These are phyloP conservation scores for Cariama cristata DNA, from an alignment of 2,113 vertebrate species.

Conservation along the genomic window DNA sequence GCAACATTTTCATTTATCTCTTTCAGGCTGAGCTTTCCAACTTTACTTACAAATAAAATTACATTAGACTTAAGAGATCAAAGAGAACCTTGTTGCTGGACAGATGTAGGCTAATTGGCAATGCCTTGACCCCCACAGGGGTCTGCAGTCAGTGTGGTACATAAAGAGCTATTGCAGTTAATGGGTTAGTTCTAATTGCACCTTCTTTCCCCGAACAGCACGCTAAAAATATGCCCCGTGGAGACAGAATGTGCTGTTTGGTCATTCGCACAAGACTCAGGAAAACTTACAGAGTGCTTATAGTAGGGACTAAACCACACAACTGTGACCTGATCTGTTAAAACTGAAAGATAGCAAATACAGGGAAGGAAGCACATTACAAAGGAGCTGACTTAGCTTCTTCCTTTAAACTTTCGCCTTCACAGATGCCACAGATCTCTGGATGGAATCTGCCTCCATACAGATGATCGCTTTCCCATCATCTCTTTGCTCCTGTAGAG, in stretches of 20 bases:
- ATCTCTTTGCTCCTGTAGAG: neutral
- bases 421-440: neutral
- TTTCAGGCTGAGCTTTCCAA: neutral
- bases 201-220: constrained; percentile 22
- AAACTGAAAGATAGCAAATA: neutral
- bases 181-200: constrained; percentile 69
- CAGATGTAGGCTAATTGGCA: constrained; percentile 42
- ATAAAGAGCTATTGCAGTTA: constrained; percentile 59
- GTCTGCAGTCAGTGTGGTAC: neutral
- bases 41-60: constrained; percentile 32
- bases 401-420: neutral
- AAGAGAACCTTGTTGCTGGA: constrained; percentile 19
- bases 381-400: neutral
- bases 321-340: neutral
- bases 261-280: constrained; percentile 31
- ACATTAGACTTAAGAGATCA: constrained; percentile 22
- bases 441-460: neutral
- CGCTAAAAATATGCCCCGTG: constrained; percentile 19
- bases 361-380: neutral
- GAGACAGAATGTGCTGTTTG: constrained; percentile 48
- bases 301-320: neutral
- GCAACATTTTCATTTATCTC: neutral
- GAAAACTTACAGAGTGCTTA: constrained; percentile 7
- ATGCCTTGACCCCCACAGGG: neutral
- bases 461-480: neutral